Evolutionary conservation across 2,113 vertebrate species (phyloP).

Genomic region (human): DNA sequence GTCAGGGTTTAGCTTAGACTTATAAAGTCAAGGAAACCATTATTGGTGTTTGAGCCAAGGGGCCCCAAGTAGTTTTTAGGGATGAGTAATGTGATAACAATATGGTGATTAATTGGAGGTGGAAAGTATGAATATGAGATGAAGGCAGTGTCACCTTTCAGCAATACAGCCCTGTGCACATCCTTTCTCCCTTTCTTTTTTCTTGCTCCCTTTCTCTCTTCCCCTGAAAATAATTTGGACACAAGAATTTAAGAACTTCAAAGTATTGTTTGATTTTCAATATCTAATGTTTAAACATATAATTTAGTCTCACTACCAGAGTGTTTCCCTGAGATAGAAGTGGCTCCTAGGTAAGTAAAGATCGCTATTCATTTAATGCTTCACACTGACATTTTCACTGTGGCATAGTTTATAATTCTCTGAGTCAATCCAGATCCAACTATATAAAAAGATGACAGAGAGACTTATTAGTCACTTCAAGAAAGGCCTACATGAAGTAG

Average conservation of each 20-base stretch:
- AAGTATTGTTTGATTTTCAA: neutral
- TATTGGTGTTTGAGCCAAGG: neutral
- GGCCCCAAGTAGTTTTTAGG: neutral
- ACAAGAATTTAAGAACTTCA: neutral
- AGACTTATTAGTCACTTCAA: neutral
- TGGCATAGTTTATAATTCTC: neutral
- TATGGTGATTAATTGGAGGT: neutral
- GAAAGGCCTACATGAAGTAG: neutral
- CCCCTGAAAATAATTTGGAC: slow-evolving; percentile 31
- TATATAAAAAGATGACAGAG: neutral
- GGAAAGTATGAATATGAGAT: neutral
- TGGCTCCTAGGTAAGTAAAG: neutral
- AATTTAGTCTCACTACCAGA: neutral
- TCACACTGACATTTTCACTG: neutral
- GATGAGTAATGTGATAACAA: neutral
- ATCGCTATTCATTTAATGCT: neutral
- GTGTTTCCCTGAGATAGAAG: neutral
- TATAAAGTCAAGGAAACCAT: neutral
- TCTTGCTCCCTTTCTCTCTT: neutral
- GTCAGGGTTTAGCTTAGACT: neutral
- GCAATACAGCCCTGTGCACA: rapidly evolving
- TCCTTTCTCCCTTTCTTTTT: neutral
- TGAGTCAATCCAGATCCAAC: neutral
- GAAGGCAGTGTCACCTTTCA: neutral
- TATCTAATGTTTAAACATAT: neutral